Base-by-base conservation (phyloP, 2,888 invertebrate genomes). In the Escarpia spicata region DNA sequence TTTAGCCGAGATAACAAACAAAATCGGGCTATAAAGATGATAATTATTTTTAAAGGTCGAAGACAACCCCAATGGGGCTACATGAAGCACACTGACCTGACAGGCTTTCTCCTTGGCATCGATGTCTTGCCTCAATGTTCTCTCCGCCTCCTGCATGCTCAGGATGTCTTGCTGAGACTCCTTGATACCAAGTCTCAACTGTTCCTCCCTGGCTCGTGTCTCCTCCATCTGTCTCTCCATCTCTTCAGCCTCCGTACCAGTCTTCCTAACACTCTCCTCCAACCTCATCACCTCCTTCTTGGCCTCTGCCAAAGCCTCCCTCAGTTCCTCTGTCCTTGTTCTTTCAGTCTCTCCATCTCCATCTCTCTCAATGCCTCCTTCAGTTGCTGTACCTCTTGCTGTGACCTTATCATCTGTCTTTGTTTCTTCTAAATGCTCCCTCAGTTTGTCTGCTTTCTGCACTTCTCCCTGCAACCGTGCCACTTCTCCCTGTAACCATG, bases 371-470 rank as follows among this genome's bases (percentile, higher is more conserved):
- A 37, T 12, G 43, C 31, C 43, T 92, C 89, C 75, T 75, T 60
- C 45, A 92, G 19, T 19, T 19, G 31, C 15, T 26, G 10, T 26
- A 92, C 75, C 31, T 91, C 91, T 37, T 90, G 58, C 60, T 75
- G 52, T 91, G 12, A 43, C 37, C 15, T 43, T 44, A 43, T 26
- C 60, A 91, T n/a, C 31, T 43, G 43, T 90, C 89, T 92, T 43
- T 37, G 92, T 19, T 43, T 92, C 92, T 43, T 37, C n/a, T n/a
- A n/a, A n/a, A n/a, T 90, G 31, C 45, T 90, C 31, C 37, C n/a
- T 90, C 43, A 92, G 90, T 44, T 90, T 45, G 26, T 90, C 92
- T 15, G 92, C 45, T 1, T 93, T 43, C 26, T 90, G 45, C 44
- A 89, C 52, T 44, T 91, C 37, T n/a, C n/a, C n/a, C n/a, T n/a